Conservation (phyloP, 2,888 invertebrate genomes). For the Neoscelio sp. region DNA sequence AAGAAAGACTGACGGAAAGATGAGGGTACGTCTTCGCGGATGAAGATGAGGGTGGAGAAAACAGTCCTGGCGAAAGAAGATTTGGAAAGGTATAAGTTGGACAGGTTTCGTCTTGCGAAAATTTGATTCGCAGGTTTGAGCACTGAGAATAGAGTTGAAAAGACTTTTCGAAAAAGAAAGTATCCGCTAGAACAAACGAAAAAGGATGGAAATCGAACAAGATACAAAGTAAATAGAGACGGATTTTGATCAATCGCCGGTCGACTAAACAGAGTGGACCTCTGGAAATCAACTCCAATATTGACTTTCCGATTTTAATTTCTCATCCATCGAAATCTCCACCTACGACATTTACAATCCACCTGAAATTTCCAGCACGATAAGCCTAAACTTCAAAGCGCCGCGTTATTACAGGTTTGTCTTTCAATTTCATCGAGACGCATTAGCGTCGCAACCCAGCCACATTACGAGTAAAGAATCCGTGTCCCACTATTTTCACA, state of each 20-base stretch:
- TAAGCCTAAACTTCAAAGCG: neutral
- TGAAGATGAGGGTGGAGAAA: conserved; percentile 15
- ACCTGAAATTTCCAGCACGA: neutral
- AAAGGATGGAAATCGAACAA: neutral
- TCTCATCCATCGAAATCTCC: no score
- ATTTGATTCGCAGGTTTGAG: conserved; percentile 15
- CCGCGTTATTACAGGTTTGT: conserved; percentile 6
- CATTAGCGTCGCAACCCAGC: conserved; percentile 34
- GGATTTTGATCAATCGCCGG: no score
- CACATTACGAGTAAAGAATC: conserved; percentile 36
- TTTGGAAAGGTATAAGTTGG: neutral
- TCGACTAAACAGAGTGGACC: no score
- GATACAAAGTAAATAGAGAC: no score
- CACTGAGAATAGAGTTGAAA: conserved; percentile 9
- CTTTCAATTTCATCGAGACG: conserved; percentile 24
- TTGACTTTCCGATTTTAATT: no score
- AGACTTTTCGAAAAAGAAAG: neutral
- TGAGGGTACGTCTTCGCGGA: conserved; percentile 3
- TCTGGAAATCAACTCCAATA: no score
- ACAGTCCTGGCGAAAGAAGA: conserved; percentile 5
- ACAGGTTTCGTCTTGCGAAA: conserved; percentile 8
- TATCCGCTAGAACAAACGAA: conserved; percentile 5
- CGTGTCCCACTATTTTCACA: conserved; percentile 22
- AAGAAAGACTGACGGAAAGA: conserved; percentile 22
- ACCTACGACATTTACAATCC: no score